Evolutionary conservation across 2,113 vertebrate species (phyloP).

Genomic region (Phylloscopus trochiloides): DNA sequence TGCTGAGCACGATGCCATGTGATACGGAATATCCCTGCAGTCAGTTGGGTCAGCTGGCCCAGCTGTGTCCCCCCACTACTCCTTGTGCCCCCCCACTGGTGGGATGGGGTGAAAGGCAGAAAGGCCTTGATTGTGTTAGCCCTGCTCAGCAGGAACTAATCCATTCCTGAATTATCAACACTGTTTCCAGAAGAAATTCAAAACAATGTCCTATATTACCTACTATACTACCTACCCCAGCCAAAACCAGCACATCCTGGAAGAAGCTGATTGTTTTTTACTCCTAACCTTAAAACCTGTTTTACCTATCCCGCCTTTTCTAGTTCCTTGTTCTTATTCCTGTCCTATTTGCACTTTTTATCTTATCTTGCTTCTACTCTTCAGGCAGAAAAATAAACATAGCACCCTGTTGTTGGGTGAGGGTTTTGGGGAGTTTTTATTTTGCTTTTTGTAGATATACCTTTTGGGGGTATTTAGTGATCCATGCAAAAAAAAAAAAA

Average conservation of each 20-base stretch:
- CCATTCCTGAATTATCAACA: background rate
- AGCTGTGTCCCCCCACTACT: fast-evolving
- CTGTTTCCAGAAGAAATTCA: background rate
- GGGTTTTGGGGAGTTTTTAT: background rate
- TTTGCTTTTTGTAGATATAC: background rate
- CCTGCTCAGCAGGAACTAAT: background rate
- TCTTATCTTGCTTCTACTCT: background rate
- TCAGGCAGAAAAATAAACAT: background rate
- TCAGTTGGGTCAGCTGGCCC: no score
- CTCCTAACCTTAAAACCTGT: background rate
- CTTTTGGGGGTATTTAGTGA: background rate
- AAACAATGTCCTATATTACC: background rate
- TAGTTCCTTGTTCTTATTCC: background rate
- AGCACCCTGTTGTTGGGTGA: background rate
- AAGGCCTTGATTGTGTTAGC: background rate
- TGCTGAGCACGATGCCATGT: background rate
- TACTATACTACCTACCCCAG: background rate
- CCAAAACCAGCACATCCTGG: background rate
- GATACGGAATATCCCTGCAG: background rate
- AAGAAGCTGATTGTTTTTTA: background rate
- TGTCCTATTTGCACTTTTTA: background rate
- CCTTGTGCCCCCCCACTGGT: background rate
- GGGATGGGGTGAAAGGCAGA: background rate
- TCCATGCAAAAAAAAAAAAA: background rate
- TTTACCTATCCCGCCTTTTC: background rate